Conservation (phyloP, 2,888 invertebrate species). For the Priocnemis perturbator region DNA sequence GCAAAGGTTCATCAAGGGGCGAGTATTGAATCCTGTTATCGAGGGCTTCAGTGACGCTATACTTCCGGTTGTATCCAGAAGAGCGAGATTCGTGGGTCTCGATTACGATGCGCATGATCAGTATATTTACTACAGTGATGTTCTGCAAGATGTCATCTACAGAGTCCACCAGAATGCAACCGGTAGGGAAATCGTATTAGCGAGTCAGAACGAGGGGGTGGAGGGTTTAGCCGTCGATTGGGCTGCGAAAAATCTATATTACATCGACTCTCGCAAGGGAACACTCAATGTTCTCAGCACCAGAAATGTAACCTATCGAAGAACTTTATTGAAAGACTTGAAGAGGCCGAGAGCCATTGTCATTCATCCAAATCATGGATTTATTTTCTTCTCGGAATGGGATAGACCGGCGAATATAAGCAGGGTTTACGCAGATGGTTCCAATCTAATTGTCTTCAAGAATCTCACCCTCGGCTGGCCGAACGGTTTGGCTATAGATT, state of each 20-base stretch:
- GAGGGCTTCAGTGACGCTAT: conserved; percentile 97
- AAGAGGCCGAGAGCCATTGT: conserved; percentile 97
- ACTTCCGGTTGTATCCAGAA: conserved; percentile 91
- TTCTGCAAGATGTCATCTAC: conserved; percentile 95
- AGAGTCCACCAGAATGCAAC: conserved; percentile 87
- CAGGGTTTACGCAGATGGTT: conserved; percentile 93
- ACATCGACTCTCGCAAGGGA: conserved; percentile 95
- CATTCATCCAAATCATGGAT: conserved; percentile 96
- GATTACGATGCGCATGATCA: conserved; percentile 95
- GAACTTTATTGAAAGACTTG: conserved; percentile 89
- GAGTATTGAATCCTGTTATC: conserved; percentile 90
- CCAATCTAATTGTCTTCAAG: conserved; percentile 89
- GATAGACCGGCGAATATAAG: conserved; percentile 97
- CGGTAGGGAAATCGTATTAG: conserved; percentile 90
- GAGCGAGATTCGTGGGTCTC: conserved; percentile 95
- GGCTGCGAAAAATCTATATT: conserved; percentile 96
- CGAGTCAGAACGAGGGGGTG: conserved; percentile 97
- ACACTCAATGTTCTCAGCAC: conserved; percentile 95
- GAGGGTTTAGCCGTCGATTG: conserved; percentile 97
- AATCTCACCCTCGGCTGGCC: conserved; percentile 97
- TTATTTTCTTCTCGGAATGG: conserved; percentile 97
- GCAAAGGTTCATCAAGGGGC: conserved; percentile 96
- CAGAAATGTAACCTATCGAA: conserved; percentile 87
- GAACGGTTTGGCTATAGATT: conserved; percentile 96
- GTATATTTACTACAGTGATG: conserved; percentile 98